Conservation (phyloP, 2,113 vertebrate genomes). For the Orycteropus afer region DNA sequence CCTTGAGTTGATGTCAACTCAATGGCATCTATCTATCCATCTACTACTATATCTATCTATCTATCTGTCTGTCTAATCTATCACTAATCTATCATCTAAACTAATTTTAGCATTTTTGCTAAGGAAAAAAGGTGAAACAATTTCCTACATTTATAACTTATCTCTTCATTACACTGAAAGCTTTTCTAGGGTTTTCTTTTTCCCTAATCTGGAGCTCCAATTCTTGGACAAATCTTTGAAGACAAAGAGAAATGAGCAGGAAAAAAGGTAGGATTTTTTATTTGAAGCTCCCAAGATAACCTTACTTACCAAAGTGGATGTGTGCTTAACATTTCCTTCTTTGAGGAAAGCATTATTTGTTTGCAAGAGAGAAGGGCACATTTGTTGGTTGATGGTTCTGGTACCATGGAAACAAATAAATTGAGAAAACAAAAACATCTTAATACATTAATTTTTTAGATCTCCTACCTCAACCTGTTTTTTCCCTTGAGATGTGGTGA, state of each 20-base stretch:
- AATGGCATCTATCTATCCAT: no score
- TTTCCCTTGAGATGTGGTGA: neutral
- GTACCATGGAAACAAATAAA: conserved; percentile 67
- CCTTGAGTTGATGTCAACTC: no score
- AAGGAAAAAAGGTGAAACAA: neutral
- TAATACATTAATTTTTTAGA: conserved; percentile 50
- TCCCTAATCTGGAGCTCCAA: neutral
- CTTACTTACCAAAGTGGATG: conserved; percentile 39
- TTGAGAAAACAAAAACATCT: conserved; percentile 50
- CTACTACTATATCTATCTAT: no score
- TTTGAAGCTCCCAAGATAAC: neutral
- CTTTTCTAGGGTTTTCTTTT: neutral
- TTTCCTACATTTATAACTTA: neutral
- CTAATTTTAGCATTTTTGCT: neutral
- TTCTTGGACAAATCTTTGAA: conserved; percentile 47
- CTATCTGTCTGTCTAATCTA: no score
- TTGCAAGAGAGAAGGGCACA: conserved; percentile 39
- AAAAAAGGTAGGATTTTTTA: neutral
- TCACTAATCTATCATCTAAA: no score
- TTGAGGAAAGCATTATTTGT: conserved; percentile 62
- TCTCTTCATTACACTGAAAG: neutral
- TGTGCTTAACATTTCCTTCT: conserved; percentile 52
- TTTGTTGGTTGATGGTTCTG: conserved; percentile 65
- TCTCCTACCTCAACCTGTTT: neutral
- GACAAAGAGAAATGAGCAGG: neutral